Conservation (phyloP, 2,888 invertebrate species). For the Emmelina monodactyla region DNA sequence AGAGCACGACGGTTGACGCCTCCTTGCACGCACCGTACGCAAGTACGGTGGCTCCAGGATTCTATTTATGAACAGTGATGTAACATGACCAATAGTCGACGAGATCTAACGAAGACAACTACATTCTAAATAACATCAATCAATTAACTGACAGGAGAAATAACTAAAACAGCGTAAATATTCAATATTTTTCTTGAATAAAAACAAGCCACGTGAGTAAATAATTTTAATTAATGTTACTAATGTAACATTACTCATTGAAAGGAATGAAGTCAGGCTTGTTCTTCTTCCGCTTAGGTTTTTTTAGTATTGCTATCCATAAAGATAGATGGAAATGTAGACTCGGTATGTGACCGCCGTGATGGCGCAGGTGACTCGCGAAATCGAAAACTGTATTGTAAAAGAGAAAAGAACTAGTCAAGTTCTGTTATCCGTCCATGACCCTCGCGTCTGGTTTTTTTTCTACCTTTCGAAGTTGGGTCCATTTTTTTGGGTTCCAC, state of each 20-base stretch:
- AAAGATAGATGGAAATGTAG: too few species aligned
- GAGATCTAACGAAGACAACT: too few species aligned
- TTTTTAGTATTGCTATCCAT: too few species aligned
- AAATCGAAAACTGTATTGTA: conserved; percentile 35
- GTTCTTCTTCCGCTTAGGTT: too few species aligned
- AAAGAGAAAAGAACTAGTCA: conserved; percentile 32
- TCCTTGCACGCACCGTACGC: conserved; percentile 46
- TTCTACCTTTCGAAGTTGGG: conserved; percentile 61
- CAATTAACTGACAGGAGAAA: too few species aligned
- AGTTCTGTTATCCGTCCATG: conserved; percentile 45
- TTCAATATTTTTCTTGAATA: too few species aligned
- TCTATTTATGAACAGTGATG: conserved; percentile 59
- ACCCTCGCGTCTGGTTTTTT: conserved; percentile 25
- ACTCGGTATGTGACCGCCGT: conserved; percentile 42
- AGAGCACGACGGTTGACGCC: conserved; percentile 44
- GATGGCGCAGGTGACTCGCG: conserved; percentile 58
- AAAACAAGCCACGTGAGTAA: too few species aligned
- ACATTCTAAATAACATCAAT: background rate
- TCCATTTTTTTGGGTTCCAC: conserved; percentile 55
- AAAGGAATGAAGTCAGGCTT: too few species aligned
- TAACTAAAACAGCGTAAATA: too few species aligned
- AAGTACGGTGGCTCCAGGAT: conserved; percentile 50
- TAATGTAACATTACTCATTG: too few species aligned
- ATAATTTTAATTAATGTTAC: too few species aligned
- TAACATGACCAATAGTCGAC: conserved; percentile 34